Evolutionary conservation across 2,888 invertebrate species (phyloP), one percentile per base, ranked within the genome.

Genomic region (Oligia latruncula): DNA sequence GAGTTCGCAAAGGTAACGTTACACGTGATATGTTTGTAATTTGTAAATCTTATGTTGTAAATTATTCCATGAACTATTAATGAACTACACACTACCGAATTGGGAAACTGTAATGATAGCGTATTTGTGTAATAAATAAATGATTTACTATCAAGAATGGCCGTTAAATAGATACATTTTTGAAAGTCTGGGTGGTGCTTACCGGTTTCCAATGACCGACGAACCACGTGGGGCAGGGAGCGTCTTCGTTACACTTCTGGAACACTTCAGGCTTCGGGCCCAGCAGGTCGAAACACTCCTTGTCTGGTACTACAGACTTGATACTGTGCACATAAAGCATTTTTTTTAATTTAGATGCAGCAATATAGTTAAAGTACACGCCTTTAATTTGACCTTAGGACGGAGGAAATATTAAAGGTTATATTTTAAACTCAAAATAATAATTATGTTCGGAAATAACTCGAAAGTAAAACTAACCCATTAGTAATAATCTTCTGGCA

Each of bases 181-280:
- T 23, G 17, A 11, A 2, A 23, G n/a, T 17, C 6, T n/a, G 43
- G 3, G 15, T n/a, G n/a, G 6, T 23, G 9, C 97, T 97, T 95
- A 99, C 99, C 88, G 99, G 98, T 93, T 98, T 98, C 99, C 99
- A 99, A 9, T 98, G 98, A 76, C 98, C 99, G 49, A 98, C 96
- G 92, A 98, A 98, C 98, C 99, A 99, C 74, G 97, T 97, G 0
- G 99, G 99, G 92, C 99, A 99, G 49, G 98, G 97, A 52, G 98
- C 97, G 80, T 98, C 98, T 76, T 97, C 97, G 93, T 98, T 98
- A 94, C 99, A 99, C 76, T 97, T 97, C 91, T 98, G 97, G 80
- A 97, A 97, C 20, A 97, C 97, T 9, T 97, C 96, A 0, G 98
- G 99, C 91, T 98, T 98, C 0, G 98, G 97, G 1, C 98, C 98